A percentile compares a stretch with the other conserved stretches of the same genome.
Evolutionary conservation across 2,113 vertebrate species (phyloP).

Genomic region (Scalopus aquaticus): DNA sequence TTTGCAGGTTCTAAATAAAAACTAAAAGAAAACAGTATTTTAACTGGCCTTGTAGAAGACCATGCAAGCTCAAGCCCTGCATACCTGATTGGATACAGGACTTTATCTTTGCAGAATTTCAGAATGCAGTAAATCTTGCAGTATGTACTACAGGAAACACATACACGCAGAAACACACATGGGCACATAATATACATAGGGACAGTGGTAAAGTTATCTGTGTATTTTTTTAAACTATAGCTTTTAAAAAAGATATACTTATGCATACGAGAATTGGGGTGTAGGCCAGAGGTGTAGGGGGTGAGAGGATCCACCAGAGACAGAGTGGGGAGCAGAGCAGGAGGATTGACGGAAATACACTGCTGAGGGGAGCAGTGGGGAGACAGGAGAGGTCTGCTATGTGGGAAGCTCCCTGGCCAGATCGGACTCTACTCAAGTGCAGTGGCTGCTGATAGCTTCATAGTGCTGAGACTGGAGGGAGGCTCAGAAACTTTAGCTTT

Average conservation of each 20-base stretch:
- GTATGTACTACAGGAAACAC: background rate
- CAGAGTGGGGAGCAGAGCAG: too few species aligned
- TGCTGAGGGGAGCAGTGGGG: too few species aligned
- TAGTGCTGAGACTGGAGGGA: too few species aligned
- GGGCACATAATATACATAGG: background rate
- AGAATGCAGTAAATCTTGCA: background rate
- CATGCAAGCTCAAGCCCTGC: background rate
- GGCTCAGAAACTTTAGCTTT: background rate
- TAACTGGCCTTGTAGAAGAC: background rate
- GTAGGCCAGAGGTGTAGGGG: too few species aligned
- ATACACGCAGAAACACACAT: background rate
- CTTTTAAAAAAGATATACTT: too few species aligned
- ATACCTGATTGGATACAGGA: background rate
- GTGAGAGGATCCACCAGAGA: too few species aligned
- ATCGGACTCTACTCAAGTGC: too few species aligned
- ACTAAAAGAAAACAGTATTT: background rate
- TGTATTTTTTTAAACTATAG: background rate
- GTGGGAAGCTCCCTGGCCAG: too few species aligned
- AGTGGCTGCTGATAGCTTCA: too few species aligned
- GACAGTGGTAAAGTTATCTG: background rate
- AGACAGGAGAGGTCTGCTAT: too few species aligned
- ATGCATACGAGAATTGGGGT: too few species aligned
- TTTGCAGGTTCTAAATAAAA: conserved; percentile 13
- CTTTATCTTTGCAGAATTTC: background rate
- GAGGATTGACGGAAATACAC: too few species aligned